phyloP scores from a whole-genome alignment of 2,113 vertebrate species.

The Hippocampus guttulatus region DNA sequence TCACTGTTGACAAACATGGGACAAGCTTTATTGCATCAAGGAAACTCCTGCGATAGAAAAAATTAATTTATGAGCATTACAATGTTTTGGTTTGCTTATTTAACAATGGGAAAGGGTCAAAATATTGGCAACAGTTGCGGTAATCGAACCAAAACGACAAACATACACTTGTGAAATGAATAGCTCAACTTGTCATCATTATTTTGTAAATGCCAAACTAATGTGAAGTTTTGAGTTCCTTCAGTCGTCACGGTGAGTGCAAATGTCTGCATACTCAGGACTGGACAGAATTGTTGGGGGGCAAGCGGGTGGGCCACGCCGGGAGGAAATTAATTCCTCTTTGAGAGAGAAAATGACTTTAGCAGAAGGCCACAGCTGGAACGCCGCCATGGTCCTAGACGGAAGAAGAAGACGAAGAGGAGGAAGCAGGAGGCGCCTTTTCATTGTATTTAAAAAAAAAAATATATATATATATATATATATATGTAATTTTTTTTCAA shows the following conservation, averaged over 20 bases:
- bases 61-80: not conserved
- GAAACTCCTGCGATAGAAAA: not conserved
- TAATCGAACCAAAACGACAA: not conserved
- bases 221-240: not conserved
- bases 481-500: too few species aligned
- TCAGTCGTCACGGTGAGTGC: slow-evolving; percentile 3
- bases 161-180: not conserved
- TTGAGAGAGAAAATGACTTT: slow-evolving; percentile 73
- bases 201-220: not conserved
- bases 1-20: not conserved
- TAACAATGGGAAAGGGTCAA: not conserved
- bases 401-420: not conserved
- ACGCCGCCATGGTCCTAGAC: slow-evolving; percentile 24
- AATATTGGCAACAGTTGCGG: not conserved
- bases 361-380: slow-evolving; percentile 64
- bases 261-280: slow-evolving; percentile 11
- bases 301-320: slow-evolving; percentile 51
- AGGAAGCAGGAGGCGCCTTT: slow-evolving; percentile 35
- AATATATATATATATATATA: too few species aligned
- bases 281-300: slow-evolving; percentile 12
- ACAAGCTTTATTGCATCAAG: not conserved
- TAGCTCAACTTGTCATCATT: not conserved
- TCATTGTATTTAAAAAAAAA: too few species aligned
- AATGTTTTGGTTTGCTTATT: not conserved
- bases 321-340: slow-evolving; percentile 76